Evolutionary conservation across 2,888 invertebrate species (phyloP).

Genomic region (Acrobasis suavella): DNA sequence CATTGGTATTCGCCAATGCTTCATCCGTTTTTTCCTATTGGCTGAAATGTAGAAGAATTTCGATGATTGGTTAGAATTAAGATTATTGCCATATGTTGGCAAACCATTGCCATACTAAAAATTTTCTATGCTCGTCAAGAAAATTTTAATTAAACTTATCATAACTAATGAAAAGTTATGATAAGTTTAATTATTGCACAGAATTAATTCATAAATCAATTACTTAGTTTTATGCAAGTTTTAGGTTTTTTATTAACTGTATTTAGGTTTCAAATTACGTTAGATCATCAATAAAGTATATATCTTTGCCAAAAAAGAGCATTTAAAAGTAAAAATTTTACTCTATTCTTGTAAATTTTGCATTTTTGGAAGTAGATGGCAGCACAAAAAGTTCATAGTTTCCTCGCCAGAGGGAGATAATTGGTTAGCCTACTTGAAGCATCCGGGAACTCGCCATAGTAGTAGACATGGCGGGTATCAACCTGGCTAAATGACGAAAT

Average conservation of each 20-base stretch:
- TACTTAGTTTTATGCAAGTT: too few species aligned
- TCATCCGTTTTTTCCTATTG: background rate
- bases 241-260: too few species aligned
- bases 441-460: constrained; percentile 89
- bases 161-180: too few species aligned
- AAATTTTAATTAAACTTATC: too few species aligned
- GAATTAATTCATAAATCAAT: too few species aligned
- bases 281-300: too few species aligned
- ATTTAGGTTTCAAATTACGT: too few species aligned
- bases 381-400: constrained; percentile 62
- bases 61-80: background rate
- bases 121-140: too few species aligned
- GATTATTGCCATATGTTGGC: background rate
- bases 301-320: background rate
- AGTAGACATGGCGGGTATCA: constrained; percentile 91
- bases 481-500: constrained; percentile 86
- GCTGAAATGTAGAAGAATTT: background rate
- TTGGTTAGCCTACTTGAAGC: constrained; percentile 83
- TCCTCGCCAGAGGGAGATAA: constrained; percentile 74
- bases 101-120: too few species aligned
- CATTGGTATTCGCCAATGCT: background rate
- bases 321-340: constrained; percentile 24
- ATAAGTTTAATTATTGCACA: too few species aligned
- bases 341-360: constrained; percentile 38
- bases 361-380: constrained; percentile 68